A percentile compares a stretch with the other conserved stretches of the same genome.
phyloP scores from a whole-genome alignment of 2,888 invertebrate genomes.

The Muscina levida region DNA sequence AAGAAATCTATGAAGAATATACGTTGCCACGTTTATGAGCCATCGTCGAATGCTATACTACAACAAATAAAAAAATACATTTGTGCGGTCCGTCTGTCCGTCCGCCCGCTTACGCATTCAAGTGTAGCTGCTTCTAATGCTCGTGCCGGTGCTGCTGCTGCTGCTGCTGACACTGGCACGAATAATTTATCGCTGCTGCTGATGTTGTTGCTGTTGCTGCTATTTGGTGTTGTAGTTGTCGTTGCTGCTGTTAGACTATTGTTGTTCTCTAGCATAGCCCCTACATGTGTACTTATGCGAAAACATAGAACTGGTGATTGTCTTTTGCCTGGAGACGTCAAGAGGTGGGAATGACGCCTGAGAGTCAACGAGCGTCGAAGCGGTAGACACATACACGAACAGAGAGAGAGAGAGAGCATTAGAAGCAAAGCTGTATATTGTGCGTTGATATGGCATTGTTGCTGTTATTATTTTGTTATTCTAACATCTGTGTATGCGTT shows the following conservation, averaged over 20 bases:
- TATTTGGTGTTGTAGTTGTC: conserved; percentile 37
- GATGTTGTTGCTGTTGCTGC: conserved; percentile 32
- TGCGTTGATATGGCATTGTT: conserved; percentile 20
- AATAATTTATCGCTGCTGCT: conserved; percentile 21
- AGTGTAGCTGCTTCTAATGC: conserved; percentile 10
- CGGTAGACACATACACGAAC: neutral
- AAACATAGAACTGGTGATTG: conserved; percentile 15
- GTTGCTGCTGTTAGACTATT: conserved; percentile 42
- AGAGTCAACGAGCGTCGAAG: no score
- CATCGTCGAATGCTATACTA: no score
- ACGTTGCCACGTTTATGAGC: neutral
- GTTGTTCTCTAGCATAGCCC: conserved; percentile 30
- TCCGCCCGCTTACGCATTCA: neutral
- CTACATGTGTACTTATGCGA: neutral
- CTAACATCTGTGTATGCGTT: conserved; percentile 75
- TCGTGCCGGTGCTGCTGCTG: conserved; percentile 11
- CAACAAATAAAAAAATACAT: no score
- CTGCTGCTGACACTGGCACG: neutral
- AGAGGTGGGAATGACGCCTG: neutral
- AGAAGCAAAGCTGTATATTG: conserved; percentile 20
- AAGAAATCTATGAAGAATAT: neutral
- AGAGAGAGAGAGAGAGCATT: neutral
- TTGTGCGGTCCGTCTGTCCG: no score
- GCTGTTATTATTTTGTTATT: conserved; percentile 31
- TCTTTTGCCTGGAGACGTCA: neutral